A percentile compares a stretch with the other conserved stretches of the same genome.
Evolutionary conservation across 2,113 vertebrate species (phyloP).

Genomic region (Gasterosteus nipponicus): DNA sequence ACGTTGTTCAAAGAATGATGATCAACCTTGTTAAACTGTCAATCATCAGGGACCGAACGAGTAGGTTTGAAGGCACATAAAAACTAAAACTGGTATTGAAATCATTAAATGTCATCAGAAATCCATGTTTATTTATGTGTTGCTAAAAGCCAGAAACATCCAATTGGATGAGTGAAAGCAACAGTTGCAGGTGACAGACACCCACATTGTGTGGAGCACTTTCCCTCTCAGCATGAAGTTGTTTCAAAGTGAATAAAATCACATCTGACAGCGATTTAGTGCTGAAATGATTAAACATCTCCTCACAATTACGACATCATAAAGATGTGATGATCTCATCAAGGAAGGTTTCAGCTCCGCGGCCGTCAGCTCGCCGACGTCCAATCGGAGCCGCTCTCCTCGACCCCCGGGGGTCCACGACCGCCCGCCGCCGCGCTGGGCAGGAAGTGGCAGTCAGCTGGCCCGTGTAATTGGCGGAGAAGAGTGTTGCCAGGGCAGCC

Average conservation of each 20-base stretch:
- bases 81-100: neutral
- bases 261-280: conserved; percentile 58
- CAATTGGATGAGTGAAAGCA: neutral
- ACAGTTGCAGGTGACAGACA: too few relatives aligned
- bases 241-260: conserved; percentile 49
- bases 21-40: too few relatives aligned
- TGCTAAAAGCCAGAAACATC: neutral
- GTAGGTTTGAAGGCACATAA: neutral
- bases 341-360: conserved; percentile 24
- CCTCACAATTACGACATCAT: conserved; percentile 45
- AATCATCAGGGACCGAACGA: neutral
- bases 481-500: conserved; percentile 50
- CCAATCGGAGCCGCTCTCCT: conserved; percentile 37
- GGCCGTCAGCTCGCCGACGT: neutral
- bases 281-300: conserved; percentile 67
- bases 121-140: neutral
- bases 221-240: neutral
- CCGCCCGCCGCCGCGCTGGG: conserved; percentile 11
- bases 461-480: conserved; percentile 57
- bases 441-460: conserved; percentile 62
- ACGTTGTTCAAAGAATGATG: too few relatives aligned
- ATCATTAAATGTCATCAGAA: neutral
- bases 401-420: conserved; percentile 13
- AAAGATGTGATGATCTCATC: conserved; percentile 64
- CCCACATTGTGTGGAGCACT: neutral